Evolutionary conservation across 2,888 invertebrate genomes (phyloP).

Genomic region (Odontocerum albicorne): DNA sequence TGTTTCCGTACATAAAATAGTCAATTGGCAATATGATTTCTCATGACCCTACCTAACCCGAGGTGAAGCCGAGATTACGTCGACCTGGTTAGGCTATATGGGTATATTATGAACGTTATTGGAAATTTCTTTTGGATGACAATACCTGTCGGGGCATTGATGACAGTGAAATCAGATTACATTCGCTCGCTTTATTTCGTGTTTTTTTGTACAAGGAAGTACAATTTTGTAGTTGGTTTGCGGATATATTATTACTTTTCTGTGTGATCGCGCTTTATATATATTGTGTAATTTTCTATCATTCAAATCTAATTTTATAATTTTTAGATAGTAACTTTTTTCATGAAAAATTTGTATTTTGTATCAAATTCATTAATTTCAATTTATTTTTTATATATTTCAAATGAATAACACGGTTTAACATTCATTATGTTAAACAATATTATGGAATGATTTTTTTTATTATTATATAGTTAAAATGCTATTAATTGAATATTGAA

Average conservation of each 20-base stretch:
- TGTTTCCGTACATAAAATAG: background rate
- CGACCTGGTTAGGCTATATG: constrained; percentile 29
- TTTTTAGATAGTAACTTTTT: no score
- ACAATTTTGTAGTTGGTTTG: constrained; percentile 14
- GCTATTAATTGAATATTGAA: no score
- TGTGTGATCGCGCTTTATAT: no score
- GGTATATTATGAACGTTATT: constrained; percentile 30
- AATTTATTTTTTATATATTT: no score
- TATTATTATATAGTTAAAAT: background rate
- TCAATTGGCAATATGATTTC: background rate
- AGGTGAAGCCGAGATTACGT: constrained; percentile 25
- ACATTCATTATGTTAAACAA: no score
- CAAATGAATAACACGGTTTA: no score
- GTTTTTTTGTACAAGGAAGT: constrained; percentile 18
- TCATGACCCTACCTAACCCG: constrained; percentile 13
- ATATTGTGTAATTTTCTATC: no score
- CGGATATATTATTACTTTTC: no score
- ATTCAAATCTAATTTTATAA: no score
- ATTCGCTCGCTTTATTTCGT: constrained; percentile 21
- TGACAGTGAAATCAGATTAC: constrained; percentile 32
- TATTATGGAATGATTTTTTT: background rate
- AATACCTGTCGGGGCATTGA: constrained; percentile 32
- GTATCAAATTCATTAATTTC: no score
- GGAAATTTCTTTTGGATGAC: constrained; percentile 30
- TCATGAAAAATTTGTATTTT: no score